A percentile compares a stretch with the other conserved stretches of the same genome.
Conservation (phyloP, 2,797 vertebrate species). For the Philypnodon macrostomus region DNA sequence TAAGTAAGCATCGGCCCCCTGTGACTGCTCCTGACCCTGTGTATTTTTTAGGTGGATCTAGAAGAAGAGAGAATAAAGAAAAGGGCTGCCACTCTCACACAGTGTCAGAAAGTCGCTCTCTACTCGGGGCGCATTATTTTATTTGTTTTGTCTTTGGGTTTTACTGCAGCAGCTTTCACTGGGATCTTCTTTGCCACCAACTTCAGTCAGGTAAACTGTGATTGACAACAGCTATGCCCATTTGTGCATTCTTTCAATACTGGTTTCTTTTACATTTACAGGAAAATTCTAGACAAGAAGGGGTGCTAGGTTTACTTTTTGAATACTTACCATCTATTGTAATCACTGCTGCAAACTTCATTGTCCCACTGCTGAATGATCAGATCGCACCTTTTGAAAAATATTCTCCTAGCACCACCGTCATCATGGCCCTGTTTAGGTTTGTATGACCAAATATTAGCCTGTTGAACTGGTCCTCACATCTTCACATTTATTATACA, state of each 20-base stretch:
- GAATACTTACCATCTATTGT: slow-evolving; percentile 86
- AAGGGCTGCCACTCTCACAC: slow-evolving; percentile 67
- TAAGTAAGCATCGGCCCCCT: neutral
- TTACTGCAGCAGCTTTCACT: slow-evolving; percentile 75
- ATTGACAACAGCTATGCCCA: neutral
- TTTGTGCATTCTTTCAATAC: neutral
- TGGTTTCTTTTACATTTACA: slow-evolving; percentile 40
- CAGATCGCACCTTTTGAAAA: slow-evolving; percentile 76
- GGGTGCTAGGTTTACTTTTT: slow-evolving; percentile 70
- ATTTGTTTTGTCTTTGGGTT: slow-evolving; percentile 61
- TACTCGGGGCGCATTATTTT: slow-evolving; percentile 68
- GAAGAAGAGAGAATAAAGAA: slow-evolving; percentile 78
- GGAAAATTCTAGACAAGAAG: slow-evolving; percentile 1
- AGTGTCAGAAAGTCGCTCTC: slow-evolving; percentile 59
- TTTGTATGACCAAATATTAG: slow-evolving; percentile 35
- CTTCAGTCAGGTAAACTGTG: slow-evolving; percentile 71
- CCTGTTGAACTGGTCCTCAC: no score
- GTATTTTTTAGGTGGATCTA: slow-evolving; percentile 79
- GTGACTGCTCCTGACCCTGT: neutral
- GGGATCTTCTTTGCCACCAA: slow-evolving; percentile 70
- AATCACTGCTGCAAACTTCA: slow-evolving; percentile 81
- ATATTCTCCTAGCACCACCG: slow-evolving; percentile 77
- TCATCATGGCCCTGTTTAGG: slow-evolving; percentile 83
- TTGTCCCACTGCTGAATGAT: slow-evolving; percentile 81
- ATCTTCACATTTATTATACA: no score